Conservation (phyloP, 2,797 vertebrate genomes). For the Oreochromis mossambicus region DNA sequence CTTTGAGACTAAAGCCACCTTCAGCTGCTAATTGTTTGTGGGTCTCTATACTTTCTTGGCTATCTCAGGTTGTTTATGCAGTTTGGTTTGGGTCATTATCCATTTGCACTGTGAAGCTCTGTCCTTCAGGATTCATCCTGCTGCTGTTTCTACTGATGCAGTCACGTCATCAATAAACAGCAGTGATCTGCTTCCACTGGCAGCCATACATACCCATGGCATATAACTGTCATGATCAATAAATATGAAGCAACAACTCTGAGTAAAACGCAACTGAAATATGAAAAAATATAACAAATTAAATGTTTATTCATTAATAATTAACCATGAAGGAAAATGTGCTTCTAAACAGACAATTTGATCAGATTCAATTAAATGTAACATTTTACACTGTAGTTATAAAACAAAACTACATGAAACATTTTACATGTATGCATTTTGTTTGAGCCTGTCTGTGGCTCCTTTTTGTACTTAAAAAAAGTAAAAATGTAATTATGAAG, state of each 20-base stretch:
- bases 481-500: neutral
- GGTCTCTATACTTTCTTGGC: neutral
- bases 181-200: neutral
- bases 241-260: neutral
- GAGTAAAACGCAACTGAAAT: neutral
- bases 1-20: neutral
- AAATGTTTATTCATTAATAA: neutral
- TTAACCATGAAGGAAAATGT: neutral
- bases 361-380: fast-evolving
- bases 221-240: neutral
- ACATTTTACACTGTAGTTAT: neutral
- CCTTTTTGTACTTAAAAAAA: neutral
- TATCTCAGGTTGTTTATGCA: neutral
- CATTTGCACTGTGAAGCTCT: neutral
- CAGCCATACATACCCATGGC: neutral
- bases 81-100: neutral
- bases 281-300: neutral
- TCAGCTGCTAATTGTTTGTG: neutral
- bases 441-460: neutral
- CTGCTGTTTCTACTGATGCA: neutral
- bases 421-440: neutral
- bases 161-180: neutral
- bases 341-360: neutral
- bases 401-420: neutral
- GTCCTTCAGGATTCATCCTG: neutral